These are phyloP conservation scores for Scaptomyza pallida DNA, from an alignment of 1,140 invertebrate species.

Conservation along the genomic window DNA sequence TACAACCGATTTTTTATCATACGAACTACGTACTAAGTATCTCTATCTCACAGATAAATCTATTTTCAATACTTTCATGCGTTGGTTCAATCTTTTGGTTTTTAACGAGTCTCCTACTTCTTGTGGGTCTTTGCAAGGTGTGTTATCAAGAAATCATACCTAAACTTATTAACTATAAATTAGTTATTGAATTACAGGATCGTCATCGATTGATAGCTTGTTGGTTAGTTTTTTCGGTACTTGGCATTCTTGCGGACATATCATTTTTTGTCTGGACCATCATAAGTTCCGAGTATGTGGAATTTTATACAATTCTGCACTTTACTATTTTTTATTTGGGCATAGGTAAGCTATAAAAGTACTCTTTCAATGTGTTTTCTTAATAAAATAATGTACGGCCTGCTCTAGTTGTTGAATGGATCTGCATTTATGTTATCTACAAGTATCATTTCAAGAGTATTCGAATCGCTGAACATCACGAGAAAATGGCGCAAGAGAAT, in stretches of 20 bases:
- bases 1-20: slow-evolving; percentile 7
- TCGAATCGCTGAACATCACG: background rate
- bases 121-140: slow-evolving; percentile 49
- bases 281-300: background rate
- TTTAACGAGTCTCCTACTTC: slow-evolving; percentile 24
- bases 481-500: background rate
- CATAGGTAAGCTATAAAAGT: slow-evolving; percentile 30
- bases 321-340: slow-evolving; percentile 41
- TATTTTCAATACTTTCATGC: slow-evolving; percentile 16
- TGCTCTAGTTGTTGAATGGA: slow-evolving; percentile 35
- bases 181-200: slow-evolving; percentile 11
- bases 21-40: background rate
- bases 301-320: background rate
- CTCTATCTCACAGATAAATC: slow-evolving; percentile 20
- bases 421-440: slow-evolving; percentile 43
- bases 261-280: slow-evolving; percentile 38
- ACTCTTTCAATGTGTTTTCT: background rate
- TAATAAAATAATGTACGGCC: background rate
- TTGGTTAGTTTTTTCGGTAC: slow-evolving; percentile 46
- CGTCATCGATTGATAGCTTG: slow-evolving; percentile 4
- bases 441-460: slow-evolving; percentile 29
- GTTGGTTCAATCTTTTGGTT: slow-evolving; percentile 42
- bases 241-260: slow-evolving; percentile 34
- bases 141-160: background rate
- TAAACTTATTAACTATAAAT: background rate